These are phyloP conservation scores for Papilio polyxenes DNA, from an alignment of 1,140 invertebrate genomes.

Conservation along the genomic window DNA sequence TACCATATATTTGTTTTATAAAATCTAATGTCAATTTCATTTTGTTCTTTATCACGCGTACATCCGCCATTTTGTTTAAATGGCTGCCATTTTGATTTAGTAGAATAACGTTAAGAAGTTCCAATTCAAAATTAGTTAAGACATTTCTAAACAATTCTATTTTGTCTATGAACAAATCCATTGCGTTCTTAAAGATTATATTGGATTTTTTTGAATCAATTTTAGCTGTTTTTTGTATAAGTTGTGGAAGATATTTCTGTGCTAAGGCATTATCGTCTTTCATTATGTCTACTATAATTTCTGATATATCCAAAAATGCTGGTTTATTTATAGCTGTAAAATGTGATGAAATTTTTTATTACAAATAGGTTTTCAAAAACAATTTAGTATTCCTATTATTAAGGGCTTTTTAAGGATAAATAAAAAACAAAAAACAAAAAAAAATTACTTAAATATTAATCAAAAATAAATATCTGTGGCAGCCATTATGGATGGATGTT, in stretches of 20 bases:
- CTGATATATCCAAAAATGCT: conserved; percentile 44
- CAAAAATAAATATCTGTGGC: no score
- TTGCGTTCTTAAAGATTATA: conserved; percentile 41
- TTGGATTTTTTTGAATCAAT: conserved; percentile 26
- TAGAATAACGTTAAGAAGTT: not conserved
- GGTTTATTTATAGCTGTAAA: conserved; percentile 44
- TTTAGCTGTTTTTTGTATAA: conserved; percentile 36
- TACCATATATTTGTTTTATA: not conserved
- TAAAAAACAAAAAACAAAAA: no score
- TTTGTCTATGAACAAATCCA: conserved; percentile 47
- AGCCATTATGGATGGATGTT: no score
- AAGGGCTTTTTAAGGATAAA: no score
- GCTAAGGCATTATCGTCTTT: conserved; percentile 45
- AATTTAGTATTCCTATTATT: no score
- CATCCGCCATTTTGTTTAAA: conserved; percentile 11
- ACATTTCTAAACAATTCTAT: conserved; percentile 45
- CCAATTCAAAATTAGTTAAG: not conserved
- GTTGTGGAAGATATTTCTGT: conserved; percentile 41
- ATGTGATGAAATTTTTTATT: conserved; percentile 32
- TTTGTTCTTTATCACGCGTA: not conserved
- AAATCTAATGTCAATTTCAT: conserved; percentile 9
- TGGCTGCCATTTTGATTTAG: conserved; percentile 8
- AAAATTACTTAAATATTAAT: no score
- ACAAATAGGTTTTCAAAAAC: no score
- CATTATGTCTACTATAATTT: conserved; percentile 43